Base-by-base conservation (phyloP, 2,797 vertebrate species). In the Chiroxiphia lanceolata region DNA sequence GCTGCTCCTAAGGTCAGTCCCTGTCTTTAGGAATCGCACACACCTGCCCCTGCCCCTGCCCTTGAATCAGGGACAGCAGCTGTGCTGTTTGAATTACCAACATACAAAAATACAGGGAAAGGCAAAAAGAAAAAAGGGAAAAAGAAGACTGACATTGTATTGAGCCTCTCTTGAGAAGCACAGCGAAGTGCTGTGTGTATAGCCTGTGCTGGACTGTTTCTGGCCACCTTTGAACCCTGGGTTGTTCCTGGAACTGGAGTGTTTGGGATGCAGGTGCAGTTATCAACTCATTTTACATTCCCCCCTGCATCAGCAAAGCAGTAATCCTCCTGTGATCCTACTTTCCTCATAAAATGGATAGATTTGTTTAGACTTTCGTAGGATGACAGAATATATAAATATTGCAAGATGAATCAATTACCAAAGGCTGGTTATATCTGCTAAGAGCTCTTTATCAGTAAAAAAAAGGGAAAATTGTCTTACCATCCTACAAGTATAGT, bases 341-440 rank as follows among this genome's bases (percentile, higher is more conserved):
- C 64, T 69, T 59, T 70, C 53, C 26, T 59, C 18, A 1, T 40
- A 16, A 75, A 79, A 76, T 1, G 8, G 47, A 31, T 54, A 8
- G n/a, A 14, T 65, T 78, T 88, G 38, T 72, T 80, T 74, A 45
- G 53, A 22, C n/a, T 80, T 93, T 80, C 75, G 18, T 36, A 19
- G 48, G 79, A 87, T 65, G 78, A 68, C 70, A 81, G 25, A 57
- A 38, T 56, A 83, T 64, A 38, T 54, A 88, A 82, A 77, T 88
- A 87, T 23, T 63, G 68, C 33, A 48, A 48, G 64, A 82, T 61
- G 2, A 81, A 70, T 95, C 67, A 38, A 27, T 85, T 78, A 51
- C 60, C 4, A 7, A 65, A 33, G 33, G 40, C 56, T 81, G 45
- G 25, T 80, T 84, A 4, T 78, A 56, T 91, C 72, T 85, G 18